These are phyloP conservation scores for Umimayanthus kanabou DNA, from an alignment of 92 coral and sea anemone species.

Conservation along the genomic window DNA sequence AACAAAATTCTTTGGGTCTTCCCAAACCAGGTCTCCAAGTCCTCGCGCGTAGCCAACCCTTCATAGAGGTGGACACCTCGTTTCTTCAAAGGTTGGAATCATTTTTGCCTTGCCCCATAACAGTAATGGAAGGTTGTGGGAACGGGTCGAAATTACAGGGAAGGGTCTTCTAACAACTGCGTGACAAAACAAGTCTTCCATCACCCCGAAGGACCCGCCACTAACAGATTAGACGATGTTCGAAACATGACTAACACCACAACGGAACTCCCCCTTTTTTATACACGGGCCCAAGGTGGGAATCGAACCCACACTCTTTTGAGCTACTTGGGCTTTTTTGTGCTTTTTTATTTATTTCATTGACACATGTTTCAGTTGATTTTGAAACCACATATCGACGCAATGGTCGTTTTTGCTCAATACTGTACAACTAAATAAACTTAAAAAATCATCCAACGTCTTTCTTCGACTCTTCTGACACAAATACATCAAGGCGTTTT, in stretches of 20 bases:
- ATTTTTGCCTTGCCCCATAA: slow-evolving; percentile 50
- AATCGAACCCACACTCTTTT: background rate
- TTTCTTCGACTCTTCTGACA: no score
- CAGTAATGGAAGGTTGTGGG: slow-evolving; percentile 33
- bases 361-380: background rate
- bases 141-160: background rate
- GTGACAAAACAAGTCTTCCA: slow-evolving; percentile 30
- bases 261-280: no score
- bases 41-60: slow-evolving; percentile 31
- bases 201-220: slow-evolving; percentile 41
- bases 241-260: background rate
- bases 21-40: slow-evolving; percentile 24
- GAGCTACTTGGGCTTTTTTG: background rate
- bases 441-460: no score
- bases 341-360: background rate
- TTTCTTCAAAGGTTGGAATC: slow-evolving; percentile 23
- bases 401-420: background rate
- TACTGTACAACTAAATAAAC: no score
- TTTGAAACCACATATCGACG: background rate
- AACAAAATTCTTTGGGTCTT: background rate
- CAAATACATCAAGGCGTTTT: no score
- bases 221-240: slow-evolving; percentile 8
- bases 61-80: slow-evolving; percentile 38
- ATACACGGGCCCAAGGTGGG: background rate
- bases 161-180: background rate